phyloP scores from a whole-genome alignment of 2,888 invertebrate genomes.

The Zhengitettix transpicula region DNA sequence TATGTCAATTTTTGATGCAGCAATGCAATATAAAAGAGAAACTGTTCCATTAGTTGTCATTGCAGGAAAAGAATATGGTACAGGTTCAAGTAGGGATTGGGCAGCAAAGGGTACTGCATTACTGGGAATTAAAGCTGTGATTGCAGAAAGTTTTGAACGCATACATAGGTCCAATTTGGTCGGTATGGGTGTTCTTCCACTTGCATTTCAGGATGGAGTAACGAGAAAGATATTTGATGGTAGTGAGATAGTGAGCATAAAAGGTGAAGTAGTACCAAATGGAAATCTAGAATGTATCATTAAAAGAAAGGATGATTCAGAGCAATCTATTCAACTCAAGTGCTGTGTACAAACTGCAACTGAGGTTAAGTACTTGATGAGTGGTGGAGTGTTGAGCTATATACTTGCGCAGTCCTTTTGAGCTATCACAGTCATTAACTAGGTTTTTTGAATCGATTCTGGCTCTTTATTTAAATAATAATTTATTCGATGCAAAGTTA shows the following conservation, averaged over 20 bases:
- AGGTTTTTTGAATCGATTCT: neutral
- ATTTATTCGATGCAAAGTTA: neutral
- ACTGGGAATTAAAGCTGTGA: slow-evolving; percentile 32
- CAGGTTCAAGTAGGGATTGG: slow-evolving; percentile 13
- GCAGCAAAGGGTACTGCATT: slow-evolving; percentile 13
- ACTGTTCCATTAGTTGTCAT: slow-evolving; percentile 5
- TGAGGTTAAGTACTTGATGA: neutral
- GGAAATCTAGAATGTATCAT: slow-evolving; percentile 1
- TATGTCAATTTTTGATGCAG: slow-evolving; percentile 36
- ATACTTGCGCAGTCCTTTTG: neutral
- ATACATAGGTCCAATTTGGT: slow-evolving; percentile 38
- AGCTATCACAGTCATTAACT: neutral
- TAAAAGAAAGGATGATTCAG: neutral
- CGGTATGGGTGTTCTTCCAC: slow-evolving; percentile 40
- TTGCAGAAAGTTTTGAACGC: slow-evolving; percentile 38
- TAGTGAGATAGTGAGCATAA: slow-evolving; percentile 1
- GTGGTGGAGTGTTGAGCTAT: neutral
- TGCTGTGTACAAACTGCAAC: slow-evolving; percentile 1
- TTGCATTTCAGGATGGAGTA: slow-evolving; percentile 25
- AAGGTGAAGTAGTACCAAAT: neutral
- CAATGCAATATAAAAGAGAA: slow-evolving; percentile 26
- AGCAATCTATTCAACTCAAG: neutral
- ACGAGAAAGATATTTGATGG: neutral
- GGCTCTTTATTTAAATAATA: neutral
- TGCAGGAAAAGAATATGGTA: slow-evolving; percentile 17